phyloP scores from a whole-genome alignment of 92 coral and sea anemone genomes.

The Zoanthus gigantus region DNA sequence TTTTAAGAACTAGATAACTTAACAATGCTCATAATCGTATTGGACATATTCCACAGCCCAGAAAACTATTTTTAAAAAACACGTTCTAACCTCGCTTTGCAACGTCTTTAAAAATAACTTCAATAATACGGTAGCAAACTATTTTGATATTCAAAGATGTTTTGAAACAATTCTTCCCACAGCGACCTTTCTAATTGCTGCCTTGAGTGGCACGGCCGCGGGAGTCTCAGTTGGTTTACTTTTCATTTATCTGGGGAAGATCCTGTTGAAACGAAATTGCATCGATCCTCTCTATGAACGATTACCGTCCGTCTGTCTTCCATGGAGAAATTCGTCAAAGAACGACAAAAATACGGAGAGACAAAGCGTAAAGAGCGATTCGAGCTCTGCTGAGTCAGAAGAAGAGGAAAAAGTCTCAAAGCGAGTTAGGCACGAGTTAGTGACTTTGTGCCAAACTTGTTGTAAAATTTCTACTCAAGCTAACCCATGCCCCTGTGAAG shows the following conservation, averaged over 20 bases:
- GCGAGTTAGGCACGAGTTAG: constrained; percentile 17
- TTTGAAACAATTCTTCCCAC: not conserved
- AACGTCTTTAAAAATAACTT: not conserved
- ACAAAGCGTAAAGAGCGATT: constrained; percentile 30
- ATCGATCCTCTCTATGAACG: constrained; percentile 13
- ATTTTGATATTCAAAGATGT: not conserved
- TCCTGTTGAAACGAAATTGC: constrained; percentile 4
- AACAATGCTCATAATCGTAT: too few relatives aligned
- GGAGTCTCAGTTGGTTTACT: constrained; percentile 20
- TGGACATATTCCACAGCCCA: too few relatives aligned
- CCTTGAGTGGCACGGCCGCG: constrained; percentile 38
- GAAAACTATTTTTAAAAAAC: not conserved
- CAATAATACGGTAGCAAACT: not conserved
- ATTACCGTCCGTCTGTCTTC: constrained; percentile 5
- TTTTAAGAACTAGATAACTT: too few relatives aligned
- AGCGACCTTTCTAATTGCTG: constrained; percentile 39
- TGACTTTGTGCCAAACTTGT: constrained; percentile 55
- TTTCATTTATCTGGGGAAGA: constrained; percentile 13
- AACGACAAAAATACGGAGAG: constrained; percentile 18
- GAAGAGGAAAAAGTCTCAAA: constrained; percentile 29
- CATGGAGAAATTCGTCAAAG: not conserved
- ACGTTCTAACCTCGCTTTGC: not conserved
- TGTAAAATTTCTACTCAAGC: constrained; percentile 59
- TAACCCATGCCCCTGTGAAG: constrained; percentile 67
- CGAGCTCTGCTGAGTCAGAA: constrained; percentile 29